A percentile compares a stretch with the other conserved stretches of the same genome.
phyloP scores from a whole-genome alignment of 2,888 invertebrate species.

The Hirtodrosophila histrioides region DNA sequence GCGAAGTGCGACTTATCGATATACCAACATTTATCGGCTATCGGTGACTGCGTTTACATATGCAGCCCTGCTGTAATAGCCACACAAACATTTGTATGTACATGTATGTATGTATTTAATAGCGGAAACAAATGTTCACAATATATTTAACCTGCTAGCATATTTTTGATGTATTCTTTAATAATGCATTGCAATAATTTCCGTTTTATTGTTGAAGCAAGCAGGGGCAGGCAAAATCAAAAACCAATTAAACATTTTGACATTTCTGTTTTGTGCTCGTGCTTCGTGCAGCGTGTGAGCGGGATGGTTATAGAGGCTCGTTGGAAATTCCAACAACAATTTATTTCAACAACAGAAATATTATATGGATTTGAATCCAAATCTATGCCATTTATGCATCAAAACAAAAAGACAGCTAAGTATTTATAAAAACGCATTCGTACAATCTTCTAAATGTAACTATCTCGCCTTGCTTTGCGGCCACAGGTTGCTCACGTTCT shows the following conservation, averaged over 20 bases:
- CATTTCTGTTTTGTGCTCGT: slow-evolving; percentile 67
- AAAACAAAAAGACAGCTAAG: neutral
- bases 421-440: neutral
- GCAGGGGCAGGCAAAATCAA: slow-evolving; percentile 16
- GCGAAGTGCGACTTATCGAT: slow-evolving; percentile 38
- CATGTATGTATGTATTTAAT: neutral
- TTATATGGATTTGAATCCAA: slow-evolving; percentile 38
- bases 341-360: slow-evolving; percentile 60
- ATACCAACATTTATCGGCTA: slow-evolving; percentile 28
- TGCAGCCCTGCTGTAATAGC: slow-evolving; percentile 44
- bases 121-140: no score
- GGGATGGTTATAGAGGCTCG: slow-evolving; percentile 54
- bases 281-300: slow-evolving; percentile 51
- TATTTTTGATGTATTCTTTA: neutral
- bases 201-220: neutral
- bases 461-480: slow-evolving; percentile 2
- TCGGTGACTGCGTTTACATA: slow-evolving; percentile 25
- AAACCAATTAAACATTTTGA: slow-evolving; percentile 66
- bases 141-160: no score
- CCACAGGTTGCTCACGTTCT: slow-evolving; percentile 70
- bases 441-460: neutral
- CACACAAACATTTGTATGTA: slow-evolving; percentile 8
- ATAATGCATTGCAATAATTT: neutral
- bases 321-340: slow-evolving; percentile 76
- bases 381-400: slow-evolving; percentile 6